A percentile compares a stretch with the other conserved stretches of the same genome.
phyloP scores from a whole-genome alignment of 2,113 vertebrate genomes.

The Chauna torquata region DNA sequence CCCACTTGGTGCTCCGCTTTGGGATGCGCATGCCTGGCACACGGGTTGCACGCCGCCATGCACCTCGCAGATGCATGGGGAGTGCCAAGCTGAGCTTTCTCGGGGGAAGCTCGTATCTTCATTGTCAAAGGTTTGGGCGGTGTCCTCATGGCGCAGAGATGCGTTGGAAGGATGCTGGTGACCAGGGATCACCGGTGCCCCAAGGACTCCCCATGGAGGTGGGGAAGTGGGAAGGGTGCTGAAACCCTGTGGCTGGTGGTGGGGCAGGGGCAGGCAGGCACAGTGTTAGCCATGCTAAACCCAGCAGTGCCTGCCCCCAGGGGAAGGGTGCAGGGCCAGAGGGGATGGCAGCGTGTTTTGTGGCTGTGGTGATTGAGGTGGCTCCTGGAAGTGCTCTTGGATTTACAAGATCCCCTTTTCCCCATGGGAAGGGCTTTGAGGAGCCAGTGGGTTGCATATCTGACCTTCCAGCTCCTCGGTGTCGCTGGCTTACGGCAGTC shows the following conservation, averaged over 20 bases:
- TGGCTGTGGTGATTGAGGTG: not conserved
- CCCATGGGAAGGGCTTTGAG: not conserved
- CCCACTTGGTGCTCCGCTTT: not conserved
- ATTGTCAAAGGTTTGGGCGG: not conserved
- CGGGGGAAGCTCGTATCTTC: fast-evolving
- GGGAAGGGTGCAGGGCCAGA: not conserved
- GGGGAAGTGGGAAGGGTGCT: not conserved
- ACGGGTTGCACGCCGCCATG: too few species aligned
- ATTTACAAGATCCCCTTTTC: not conserved
- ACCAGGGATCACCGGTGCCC: not conserved
- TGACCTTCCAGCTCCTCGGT: not conserved
- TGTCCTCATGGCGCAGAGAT: not conserved
- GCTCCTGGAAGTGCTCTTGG: not conserved
- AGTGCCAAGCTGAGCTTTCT: not conserved
- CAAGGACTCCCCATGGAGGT: not conserved
- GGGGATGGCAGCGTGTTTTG: fast-evolving
- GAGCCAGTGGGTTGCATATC: not conserved
- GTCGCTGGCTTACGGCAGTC: not conserved
- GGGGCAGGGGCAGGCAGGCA: not conserved
- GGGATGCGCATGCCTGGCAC: too few species aligned
- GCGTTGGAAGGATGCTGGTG: not conserved
- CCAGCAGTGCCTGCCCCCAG: not conserved
- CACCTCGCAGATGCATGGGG: too few species aligned
- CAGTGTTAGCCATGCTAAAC: fast-evolving
- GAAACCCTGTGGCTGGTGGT: not conserved